Conservation (phyloP, 2,113 vertebrate species). For the Varanus komodoensis region DNA sequence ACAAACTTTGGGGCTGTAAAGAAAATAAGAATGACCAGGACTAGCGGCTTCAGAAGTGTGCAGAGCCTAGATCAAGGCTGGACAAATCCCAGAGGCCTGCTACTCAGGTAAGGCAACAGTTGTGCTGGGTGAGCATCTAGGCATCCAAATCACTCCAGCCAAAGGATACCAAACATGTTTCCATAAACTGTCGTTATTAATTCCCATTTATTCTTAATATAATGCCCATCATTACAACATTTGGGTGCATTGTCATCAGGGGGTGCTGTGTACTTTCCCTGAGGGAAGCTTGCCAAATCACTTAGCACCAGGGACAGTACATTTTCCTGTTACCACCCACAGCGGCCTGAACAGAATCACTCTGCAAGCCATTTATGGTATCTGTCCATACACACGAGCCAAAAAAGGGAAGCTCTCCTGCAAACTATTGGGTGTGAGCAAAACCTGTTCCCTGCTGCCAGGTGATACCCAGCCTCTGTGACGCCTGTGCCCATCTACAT, state of each 20-base stretch:
- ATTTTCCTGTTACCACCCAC: neutral
- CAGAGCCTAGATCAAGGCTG: neutral
- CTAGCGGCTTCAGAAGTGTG: neutral
- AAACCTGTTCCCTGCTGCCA: neutral
- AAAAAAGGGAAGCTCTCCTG: neutral
- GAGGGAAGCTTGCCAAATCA: neutral
- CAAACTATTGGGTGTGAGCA: no score
- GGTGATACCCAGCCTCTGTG: neutral
- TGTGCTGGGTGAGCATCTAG: neutral
- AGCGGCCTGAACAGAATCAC: neutral
- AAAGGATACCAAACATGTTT: neutral
- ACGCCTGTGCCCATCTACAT: neutral
- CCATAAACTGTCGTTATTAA: neutral
- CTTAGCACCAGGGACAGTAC: neutral
- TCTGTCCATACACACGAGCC: neutral
- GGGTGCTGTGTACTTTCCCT: no score
- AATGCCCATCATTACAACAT: neutral
- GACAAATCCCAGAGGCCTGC: neutral
- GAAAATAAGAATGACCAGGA: neutral
- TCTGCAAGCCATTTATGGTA: neutral
- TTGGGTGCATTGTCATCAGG: no score
- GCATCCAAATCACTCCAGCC: neutral
- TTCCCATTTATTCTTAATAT: neutral
- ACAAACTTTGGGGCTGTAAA: neutral
- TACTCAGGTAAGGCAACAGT: neutral